A percentile compares a stretch with the other conserved stretches of the same genome.
Conservation (phyloP, 2,797 vertebrate genomes). For the Oreonectes daqikongensis region DNA sequence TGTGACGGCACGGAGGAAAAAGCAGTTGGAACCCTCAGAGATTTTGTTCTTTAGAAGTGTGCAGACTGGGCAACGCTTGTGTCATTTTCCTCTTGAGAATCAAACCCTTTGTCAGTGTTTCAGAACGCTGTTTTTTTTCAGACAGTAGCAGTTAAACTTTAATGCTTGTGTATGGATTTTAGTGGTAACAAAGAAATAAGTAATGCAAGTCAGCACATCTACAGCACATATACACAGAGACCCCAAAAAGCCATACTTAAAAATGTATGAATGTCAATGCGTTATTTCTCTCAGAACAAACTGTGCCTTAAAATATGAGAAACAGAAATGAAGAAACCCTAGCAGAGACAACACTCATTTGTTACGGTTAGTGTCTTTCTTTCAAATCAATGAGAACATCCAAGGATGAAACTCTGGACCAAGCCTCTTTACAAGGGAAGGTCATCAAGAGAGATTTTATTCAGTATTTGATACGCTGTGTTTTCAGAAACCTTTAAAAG, state of each 20-base stretch:
- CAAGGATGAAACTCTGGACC: neutral
- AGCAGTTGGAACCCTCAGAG: neutral
- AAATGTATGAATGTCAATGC: neutral
- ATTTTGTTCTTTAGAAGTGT: constrained; percentile 22
- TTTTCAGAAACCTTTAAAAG: neutral
- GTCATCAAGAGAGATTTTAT: neutral
- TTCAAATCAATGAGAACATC: neutral
- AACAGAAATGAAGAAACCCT: neutral
- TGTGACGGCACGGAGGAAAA: neutral
- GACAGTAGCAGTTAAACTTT: neutral
- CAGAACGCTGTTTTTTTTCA: neutral
- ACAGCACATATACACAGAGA: neutral
- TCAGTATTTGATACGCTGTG: neutral
- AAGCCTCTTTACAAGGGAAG: neutral
- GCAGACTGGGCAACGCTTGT: neutral
- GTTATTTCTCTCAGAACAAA: neutral
- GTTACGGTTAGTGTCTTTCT: neutral
- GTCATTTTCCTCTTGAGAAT: neutral
- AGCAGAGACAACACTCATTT: neutral
- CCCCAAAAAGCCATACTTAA: neutral
- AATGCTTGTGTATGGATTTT: neutral
- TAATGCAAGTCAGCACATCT: neutral
- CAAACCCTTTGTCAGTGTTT: neutral
- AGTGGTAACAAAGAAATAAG: neutral
- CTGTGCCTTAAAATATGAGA: too few relatives aligned